Conservation (phyloP, 2,113 vertebrate genomes). For the Phocoena phocoena region DNA sequence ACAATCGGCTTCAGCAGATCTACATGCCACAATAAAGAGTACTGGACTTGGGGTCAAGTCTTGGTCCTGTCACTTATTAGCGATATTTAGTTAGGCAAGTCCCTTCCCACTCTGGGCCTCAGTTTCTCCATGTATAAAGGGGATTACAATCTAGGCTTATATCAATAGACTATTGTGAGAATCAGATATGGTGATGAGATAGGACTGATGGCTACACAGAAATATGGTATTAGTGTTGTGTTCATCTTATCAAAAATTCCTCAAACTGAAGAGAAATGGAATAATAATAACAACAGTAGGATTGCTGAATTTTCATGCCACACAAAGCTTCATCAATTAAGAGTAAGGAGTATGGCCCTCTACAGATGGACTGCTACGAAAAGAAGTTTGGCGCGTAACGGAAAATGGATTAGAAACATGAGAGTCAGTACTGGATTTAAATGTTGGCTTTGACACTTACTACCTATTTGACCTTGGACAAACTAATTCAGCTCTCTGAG, state of each 20-base stretch:
- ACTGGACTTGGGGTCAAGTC: neutral
- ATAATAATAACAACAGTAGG: conserved; percentile 12
- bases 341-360: neutral
- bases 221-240: neutral
- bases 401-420: neutral
- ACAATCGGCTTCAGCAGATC: neutral
- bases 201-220: neutral
- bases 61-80: neutral
- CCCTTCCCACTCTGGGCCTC: neutral
- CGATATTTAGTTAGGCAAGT: neutral
- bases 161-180: neutral
- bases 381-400: neutral
- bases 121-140: conserved; percentile 2
- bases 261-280: conserved; percentile 17
- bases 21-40: neutral
- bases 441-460: neutral
- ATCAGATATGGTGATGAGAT: neutral
- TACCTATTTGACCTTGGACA: neutral
- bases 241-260: conserved; percentile 23
- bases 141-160: neutral
- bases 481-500: conserved; percentile 4
- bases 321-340: conserved; percentile 17
- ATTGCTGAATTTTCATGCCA: neutral
- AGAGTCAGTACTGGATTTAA: conserved; percentile 7
- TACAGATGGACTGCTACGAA: neutral